phyloP scores from a whole-genome alignment of 1,140 invertebrate genomes.

The Papilio glaucus region DNA sequence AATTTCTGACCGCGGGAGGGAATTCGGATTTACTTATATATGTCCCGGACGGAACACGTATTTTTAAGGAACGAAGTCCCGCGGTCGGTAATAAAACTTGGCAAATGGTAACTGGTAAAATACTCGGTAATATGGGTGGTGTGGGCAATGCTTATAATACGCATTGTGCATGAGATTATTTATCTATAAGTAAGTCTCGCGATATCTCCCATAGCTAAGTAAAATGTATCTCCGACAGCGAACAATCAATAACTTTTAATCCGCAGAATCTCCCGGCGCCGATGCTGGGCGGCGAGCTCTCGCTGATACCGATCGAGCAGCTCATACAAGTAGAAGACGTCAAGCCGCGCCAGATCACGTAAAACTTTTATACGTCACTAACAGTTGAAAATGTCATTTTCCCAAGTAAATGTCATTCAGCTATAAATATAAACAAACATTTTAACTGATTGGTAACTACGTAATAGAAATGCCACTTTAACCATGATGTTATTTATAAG shows the following conservation, averaged over 20 bases:
- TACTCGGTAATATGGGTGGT: too few species aligned
- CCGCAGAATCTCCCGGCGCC: constrained; percentile 85
- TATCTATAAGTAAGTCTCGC: too few species aligned
- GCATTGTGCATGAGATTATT: too few species aligned
- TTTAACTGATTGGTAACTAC: background rate
- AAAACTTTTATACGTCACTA: background rate
- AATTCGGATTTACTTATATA: too few species aligned
- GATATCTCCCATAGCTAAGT: too few species aligned
- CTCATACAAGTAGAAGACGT: constrained; percentile 88
- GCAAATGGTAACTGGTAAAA: too few species aligned
- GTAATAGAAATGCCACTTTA: background rate
- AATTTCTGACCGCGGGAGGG: too few species aligned
- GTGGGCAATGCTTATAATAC: too few species aligned
- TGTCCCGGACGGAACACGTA: too few species aligned
- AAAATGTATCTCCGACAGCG: too few species aligned
- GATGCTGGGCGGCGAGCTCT: constrained; percentile 90
- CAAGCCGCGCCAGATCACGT: constrained; percentile 58
- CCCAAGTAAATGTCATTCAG: background rate
- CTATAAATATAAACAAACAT: constrained; percentile 2
- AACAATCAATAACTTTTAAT: constrained; percentile 40
- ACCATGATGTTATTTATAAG: background rate
- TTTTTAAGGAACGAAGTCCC: too few species aligned
- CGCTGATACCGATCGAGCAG: constrained; percentile 91
- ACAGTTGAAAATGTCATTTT: background rate
- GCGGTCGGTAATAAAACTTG: too few species aligned